Percentiles rank a stretch among this genome's conserved stretches.
Conservation (phyloP, 2,888 invertebrate genomes). For the Cylloceria caligata region DNA sequence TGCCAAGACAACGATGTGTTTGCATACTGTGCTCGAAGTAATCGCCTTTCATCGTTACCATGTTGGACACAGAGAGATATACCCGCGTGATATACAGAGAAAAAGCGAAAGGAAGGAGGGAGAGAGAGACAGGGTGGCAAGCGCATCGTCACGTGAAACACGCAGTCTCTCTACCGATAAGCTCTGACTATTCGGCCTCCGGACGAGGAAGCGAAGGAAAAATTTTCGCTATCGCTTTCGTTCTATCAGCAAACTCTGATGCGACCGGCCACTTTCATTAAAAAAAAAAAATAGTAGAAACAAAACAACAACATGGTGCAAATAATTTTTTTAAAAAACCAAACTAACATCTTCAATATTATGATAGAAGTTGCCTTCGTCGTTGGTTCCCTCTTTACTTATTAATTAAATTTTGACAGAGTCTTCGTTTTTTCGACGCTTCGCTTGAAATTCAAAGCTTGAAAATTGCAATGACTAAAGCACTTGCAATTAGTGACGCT, state of each 20-base stretch:
- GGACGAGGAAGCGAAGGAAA: constrained; percentile 77
- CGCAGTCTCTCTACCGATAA: constrained; percentile 73
- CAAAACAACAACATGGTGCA: background rate
- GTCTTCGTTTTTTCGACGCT: background rate
- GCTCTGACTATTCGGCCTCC: constrained; percentile 77
- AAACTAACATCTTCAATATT: background rate
- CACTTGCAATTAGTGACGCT: background rate
- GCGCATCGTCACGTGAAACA: constrained; percentile 72
- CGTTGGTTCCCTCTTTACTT: background rate
- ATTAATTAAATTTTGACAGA: background rate
- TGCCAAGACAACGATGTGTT: constrained; percentile 63
- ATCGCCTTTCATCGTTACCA: constrained; percentile 52
- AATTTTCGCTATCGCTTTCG: constrained; percentile 72
- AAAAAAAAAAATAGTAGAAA: constrained; percentile 11
- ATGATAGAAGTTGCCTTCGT: background rate
- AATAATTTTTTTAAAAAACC: background rate
- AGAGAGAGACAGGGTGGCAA: constrained; percentile 45
- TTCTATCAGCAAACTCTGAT: constrained; percentile 70
- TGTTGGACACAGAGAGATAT: constrained; percentile 44
- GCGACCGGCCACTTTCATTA: constrained; percentile 44
- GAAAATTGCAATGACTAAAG: background rate
- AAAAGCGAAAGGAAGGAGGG: constrained; percentile 10
- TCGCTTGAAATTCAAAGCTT: background rate
- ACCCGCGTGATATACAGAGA: constrained; percentile 37
- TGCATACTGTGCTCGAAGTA: constrained; percentile 51